Base-by-base conservation (phyloP, 1,140 invertebrate genomes). In the Nymphalis io region DNA sequence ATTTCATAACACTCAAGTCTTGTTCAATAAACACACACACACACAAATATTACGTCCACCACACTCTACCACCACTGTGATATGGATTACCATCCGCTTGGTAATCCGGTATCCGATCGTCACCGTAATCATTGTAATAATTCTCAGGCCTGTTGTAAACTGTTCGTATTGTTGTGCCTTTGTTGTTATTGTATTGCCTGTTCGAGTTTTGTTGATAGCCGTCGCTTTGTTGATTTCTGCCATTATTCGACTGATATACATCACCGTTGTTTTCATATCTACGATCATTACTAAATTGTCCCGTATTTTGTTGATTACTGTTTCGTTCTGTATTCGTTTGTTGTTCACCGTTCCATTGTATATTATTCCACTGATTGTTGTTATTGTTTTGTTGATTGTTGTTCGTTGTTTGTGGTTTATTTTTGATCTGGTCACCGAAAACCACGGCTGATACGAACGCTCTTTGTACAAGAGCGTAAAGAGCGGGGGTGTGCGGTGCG, bases 401-500 rank as follows among this genome's bases (percentile, higher is more conserved):
- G 55, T 65, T 69, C 20, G 68, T 15, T 11, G 51, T 13, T 66
- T 60, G 51, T 68, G 65, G 21, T 55, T 64, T 64, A 16, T 53
- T 59, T 16, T 44, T 55, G 6, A 60, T 63, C 61, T 65, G 70
- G 57, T 58, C 69, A 3, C 70, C 72, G 61, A 81, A 87, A 0
- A 85, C 62, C 2, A 83, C 73, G 3, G 86, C 81, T 0, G 84
- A 70, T 13, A 91, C 57, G 44, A 89, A 89, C 0, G 77, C 78
- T 57, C 72, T 72, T 5, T 80, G 80, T 0, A 83, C 70, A 6
- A 39, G 80, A 0, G 89, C 87, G 72, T 95, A 95, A 6, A 95
- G 87, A 0, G 93, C 94, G 2, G 94, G 94, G 3, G 87, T 89
- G 33, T 92, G 81, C 0, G 80, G 67, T 0, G 88, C 83, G 0